Evolutionary conservation across 2,113 vertebrate genomes (phyloP), one percentile per base, ranked within the genome.

Genomic region (Catharus fuscescens): DNA sequence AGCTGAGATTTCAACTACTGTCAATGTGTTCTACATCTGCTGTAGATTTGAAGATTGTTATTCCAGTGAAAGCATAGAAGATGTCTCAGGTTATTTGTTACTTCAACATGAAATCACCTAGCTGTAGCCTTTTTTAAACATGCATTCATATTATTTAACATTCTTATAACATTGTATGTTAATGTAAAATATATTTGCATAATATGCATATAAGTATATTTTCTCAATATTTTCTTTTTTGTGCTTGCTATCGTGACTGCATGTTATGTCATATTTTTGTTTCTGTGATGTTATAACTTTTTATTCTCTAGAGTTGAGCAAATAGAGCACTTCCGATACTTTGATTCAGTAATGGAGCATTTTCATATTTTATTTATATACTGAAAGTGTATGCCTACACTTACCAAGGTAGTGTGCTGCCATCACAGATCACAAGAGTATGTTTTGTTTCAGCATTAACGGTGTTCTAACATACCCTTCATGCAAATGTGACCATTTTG

Each of bases 171-270:
- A 97, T 97, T 98, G 97, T 98, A 97, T 98, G 97, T 98, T 97
- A 96, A 95, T 97, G 96, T 96, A 96, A 97, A 94, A 95, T 98
- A 97, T 97, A 97, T 98, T 98, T 98, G 97, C 97, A 97, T 98
- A 98, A 97, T 97, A 98, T 97, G 97, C 97, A 98, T 97, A 97
- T 98, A 96, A 93, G 96, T 96, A 97, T 98, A 98, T 97, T 97
- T 97, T 98, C 97, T 96, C 95, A 84, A 88, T 93, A 88, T 96
- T 97, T 97, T 97, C 86, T 98, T 97, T 95, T 87, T 96, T 80
- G 85, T 96, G 97, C 97, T 98, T 98, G 97, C 97, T 98, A 44
- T 95, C 16, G 96, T 96, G 96, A 97, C 95, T 18, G 98, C 98
- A 98, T 98, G 98, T 90, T 45, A 88, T 96, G 96, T 98, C 97